Percentiles rank a stretch among this genome's conserved stretches.
phyloP scores from a whole-genome alignment of 2,888 invertebrate species.

The Cataglyphis rosenhaueri region DNA sequence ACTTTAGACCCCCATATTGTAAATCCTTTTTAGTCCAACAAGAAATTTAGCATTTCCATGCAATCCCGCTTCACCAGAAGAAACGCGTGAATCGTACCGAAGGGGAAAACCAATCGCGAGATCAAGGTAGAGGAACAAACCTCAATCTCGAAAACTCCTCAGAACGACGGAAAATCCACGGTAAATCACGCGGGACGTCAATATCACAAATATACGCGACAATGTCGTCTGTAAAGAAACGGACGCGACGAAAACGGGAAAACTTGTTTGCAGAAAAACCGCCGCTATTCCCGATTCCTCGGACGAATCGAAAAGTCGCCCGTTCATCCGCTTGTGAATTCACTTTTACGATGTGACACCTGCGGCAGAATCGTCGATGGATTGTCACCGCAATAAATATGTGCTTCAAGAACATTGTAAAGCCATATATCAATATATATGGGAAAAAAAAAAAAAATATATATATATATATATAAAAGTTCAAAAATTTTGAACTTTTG shows the following conservation, averaged over 20 bases:
- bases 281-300: constrained; percentile 15
- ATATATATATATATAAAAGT: background rate
- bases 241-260: constrained; percentile 42
- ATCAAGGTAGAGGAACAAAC: constrained; percentile 32
- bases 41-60: constrained; percentile 2
- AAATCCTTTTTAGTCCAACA: background rate
- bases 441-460: too few relatives aligned
- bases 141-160: constrained; percentile 29
- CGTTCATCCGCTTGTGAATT: constrained; percentile 54
- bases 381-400: constrained; percentile 55
- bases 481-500: background rate
- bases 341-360: constrained; percentile 64
- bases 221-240: constrained; percentile 27
- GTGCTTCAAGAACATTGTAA: background rate
- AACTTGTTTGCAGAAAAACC: constrained; percentile 41
- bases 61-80: background rate
- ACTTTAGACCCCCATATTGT: background rate
- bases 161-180: constrained; percentile 35
- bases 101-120: constrained; percentile 28
- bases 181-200: constrained; percentile 44
- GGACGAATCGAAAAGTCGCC: constrained; percentile 59
- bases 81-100: background rate
- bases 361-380: constrained; percentile 52
- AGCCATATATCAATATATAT: constrained; percentile 7
- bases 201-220: constrained; percentile 47